Conservation (phyloP, 2,797 vertebrate species). For the Capromys pilorides region DNA sequence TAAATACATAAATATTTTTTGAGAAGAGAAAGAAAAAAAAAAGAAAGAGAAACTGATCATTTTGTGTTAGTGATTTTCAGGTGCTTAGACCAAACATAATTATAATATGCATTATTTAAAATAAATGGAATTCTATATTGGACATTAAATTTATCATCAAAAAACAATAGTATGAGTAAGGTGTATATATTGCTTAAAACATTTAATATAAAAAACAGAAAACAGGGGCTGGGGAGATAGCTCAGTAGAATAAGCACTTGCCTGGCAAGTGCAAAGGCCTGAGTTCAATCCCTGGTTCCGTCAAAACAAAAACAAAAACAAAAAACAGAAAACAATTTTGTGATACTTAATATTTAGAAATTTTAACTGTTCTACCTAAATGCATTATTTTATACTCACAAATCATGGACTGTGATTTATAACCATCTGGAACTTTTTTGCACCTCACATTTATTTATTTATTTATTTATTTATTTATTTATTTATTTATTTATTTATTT, state of each 20-base stretch:
- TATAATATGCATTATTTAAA: slow-evolving; percentile 10
- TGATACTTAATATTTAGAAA: not conserved
- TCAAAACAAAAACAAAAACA: too few relatives aligned
- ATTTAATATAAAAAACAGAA: not conserved
- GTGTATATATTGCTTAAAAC: slow-evolving; percentile 12
- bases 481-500: too few relatives aligned
- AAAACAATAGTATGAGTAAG: not conserved
- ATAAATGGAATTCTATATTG: not conserved
- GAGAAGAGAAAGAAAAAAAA: too few relatives aligned
- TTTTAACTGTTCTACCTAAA: not conserved
- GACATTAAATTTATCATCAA: not conserved
- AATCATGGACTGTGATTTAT: not conserved
- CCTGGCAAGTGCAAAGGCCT: too few relatives aligned
- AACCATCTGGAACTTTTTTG: not conserved
- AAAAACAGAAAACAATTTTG: too few relatives aligned
- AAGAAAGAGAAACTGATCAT: not conserved
- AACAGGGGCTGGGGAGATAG: too few relatives aligned
- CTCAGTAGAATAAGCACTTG: too few relatives aligned
- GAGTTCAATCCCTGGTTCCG: too few relatives aligned
- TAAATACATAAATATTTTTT: too few relatives aligned
- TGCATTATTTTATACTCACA: not conserved
- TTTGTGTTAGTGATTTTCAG: slow-evolving; percentile 1
- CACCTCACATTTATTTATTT: not conserved
- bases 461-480: too few relatives aligned
- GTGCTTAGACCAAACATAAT: not conserved